Conservation (phyloP, 2,113 vertebrate species). For the Scytalopus superciliaris region DNA sequence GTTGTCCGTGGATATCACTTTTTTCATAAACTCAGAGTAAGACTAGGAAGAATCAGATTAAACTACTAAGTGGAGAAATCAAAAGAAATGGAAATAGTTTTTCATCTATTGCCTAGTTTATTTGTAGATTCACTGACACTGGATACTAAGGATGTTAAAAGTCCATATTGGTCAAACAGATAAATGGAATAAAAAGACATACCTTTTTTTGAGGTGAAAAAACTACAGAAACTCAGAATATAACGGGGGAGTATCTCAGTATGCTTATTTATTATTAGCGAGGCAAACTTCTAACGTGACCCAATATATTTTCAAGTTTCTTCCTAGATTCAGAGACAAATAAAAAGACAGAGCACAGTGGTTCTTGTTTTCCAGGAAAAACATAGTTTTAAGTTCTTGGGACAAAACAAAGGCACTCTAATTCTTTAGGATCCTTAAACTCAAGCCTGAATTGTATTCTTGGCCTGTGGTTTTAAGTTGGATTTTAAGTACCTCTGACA, state of each 20-base stretch:
- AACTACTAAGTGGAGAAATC: background rate
- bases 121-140: background rate
- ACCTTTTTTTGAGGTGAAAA: background rate
- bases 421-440: background rate
- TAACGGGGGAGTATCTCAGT: background rate
- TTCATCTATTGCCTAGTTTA: background rate
- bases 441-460: background rate
- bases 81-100: background rate
- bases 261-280: background rate
- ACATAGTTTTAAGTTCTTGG: background rate
- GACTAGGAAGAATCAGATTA: background rate
- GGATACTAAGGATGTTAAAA: background rate
- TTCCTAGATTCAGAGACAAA: background rate
- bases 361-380: background rate
- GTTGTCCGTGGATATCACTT: background rate
- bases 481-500: background rate
- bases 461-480: background rate
- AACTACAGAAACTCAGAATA: background rate
- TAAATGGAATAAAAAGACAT: background rate
- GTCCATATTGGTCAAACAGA: background rate
- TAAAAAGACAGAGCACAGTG: background rate
- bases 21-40: background rate
- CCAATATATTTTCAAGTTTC: background rate
- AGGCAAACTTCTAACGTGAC: background rate
- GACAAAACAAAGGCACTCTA: background rate